Base-by-base conservation (phyloP, 2,113 vertebrate species). In the Planiliza haematocheilus region DNA sequence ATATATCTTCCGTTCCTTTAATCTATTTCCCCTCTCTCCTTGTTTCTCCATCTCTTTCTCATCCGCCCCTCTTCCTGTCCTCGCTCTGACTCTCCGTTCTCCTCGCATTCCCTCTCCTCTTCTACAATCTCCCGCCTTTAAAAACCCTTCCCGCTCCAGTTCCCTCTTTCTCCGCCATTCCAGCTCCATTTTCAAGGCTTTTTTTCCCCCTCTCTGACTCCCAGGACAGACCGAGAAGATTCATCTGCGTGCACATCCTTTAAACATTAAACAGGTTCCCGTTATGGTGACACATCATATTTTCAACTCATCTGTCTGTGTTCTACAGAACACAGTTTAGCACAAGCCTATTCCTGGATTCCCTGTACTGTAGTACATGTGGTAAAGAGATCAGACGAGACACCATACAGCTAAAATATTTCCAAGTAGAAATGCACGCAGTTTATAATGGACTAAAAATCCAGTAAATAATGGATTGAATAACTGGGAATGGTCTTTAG, bases 211-310 rank as follows among this genome's bases (percentile, higher is more conserved):
- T 11, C 16, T 74, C 24, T 13, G 53, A 41, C 58, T 70, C 16
- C 60, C 48, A 48, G 10, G 20, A 36, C 57, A 57, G 49, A 83
- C 55, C 30, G 52, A 51, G 45, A 59, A 70, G 68, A 87, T 85
- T 81, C 45, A 63, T 72, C 43, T 45, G 41, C 58, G 24, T 46
- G 45, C 61, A 55, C 65, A 60, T 82, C 51, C 18, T 53, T 78
- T 87, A 76, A 85, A 83, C 52, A 68, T 81, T 80, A 58, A 88
- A 74, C 63, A 76, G 68, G 42, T 68, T 64, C 75, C 71, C 41
- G 36, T 50, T 68, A 34, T 58, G 45, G 70, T 77, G 85, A 87
- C 73, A 81, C 62, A 45, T 82, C 60, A 60, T 52, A 79, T 92
- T 87, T 88, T 65, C 72, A 81, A 56, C 77, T 68, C 64, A 86